Evolutionary conservation across 1,140 invertebrate genomes (phyloP).

Genomic region (Caerostris darwini): DNA sequence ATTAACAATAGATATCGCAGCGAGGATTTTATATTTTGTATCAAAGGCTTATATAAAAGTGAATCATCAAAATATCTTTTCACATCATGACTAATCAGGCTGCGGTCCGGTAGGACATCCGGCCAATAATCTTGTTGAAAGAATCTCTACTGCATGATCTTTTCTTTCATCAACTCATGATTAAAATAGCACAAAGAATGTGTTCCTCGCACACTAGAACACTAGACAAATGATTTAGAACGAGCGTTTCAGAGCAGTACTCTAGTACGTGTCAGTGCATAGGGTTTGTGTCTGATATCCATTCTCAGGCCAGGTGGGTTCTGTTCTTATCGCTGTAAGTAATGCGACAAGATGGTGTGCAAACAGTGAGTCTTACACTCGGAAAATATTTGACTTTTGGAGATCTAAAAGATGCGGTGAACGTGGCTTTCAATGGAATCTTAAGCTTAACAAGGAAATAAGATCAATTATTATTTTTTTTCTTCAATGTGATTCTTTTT

Average conservation of each 20-base stretch:
- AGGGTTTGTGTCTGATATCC: not conserved
- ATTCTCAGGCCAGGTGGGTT: not conserved
- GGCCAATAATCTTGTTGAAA: no score
- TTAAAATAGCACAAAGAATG: not conserved
- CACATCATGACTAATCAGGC: no score
- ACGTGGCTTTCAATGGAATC: conserved; percentile 31
- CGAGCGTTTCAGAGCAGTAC: not conserved
- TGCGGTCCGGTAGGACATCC: no score
- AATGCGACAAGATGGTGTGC: conserved; percentile 42
- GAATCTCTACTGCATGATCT: no score
- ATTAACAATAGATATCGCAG: no score
- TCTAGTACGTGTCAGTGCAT: conserved; percentile 6
- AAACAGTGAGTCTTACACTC: conserved; percentile 6
- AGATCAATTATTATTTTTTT: not conserved
- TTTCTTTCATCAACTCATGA: no score
- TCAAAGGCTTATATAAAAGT: no score
- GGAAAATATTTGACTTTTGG: conserved; percentile 41
- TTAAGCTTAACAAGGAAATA: not conserved
- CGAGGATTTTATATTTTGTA: no score
- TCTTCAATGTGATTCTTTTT: not conserved
- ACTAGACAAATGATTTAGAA: not conserved
- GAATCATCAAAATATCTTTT: no score
- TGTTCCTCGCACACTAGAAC: not conserved
- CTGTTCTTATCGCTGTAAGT: conserved; percentile 2
- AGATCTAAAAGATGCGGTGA: not conserved